These are phyloP conservation scores for Euspilapteryx auroguttella DNA, from an alignment of 2,888 invertebrate genomes.

Conservation along the genomic window DNA sequence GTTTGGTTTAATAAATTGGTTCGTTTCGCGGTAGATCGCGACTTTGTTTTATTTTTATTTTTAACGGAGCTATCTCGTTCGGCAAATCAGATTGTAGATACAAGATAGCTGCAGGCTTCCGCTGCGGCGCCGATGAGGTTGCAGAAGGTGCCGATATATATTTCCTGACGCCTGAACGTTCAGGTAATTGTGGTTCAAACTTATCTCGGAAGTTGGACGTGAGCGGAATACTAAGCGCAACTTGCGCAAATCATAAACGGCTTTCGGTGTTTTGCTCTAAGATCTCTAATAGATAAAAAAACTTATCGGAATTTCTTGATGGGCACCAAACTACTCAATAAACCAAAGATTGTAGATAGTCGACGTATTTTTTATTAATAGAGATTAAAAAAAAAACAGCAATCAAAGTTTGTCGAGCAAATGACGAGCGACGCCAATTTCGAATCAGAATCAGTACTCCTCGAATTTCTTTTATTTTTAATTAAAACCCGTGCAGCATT, in stretches of 20 bases:
- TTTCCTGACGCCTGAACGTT: slow-evolving; percentile 54
- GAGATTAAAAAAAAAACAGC: no score
- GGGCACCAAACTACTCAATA: no score
- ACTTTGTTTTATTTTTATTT: slow-evolving; percentile 6
- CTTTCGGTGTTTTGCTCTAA: no score
- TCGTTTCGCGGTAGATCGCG: slow-evolving; percentile 4
- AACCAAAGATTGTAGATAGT: no score
- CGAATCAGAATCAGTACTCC: no score
- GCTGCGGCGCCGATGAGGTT: slow-evolving; percentile 21
- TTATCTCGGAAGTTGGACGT: slow-evolving; percentile 50
- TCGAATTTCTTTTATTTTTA: no score
- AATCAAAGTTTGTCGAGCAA: no score
- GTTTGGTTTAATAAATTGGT: slow-evolving; percentile 11
- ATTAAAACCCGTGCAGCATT: no score
- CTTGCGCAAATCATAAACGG: slow-evolving; percentile 44
- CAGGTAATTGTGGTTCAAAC: slow-evolving; percentile 57
- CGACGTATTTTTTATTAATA: no score
- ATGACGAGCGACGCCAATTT: no score
- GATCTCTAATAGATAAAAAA: no score
- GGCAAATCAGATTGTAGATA: slow-evolving; percentile 24
- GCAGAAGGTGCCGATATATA: slow-evolving; percentile 56
- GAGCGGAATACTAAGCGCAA: slow-evolving; percentile 39
- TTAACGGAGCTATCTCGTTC: slow-evolving; percentile 2
- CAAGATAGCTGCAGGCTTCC: slow-evolving; percentile 16
- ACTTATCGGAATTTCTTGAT: no score